Conservation (phyloP, 2,797 vertebrate species). For the Scolopax rusticola region DNA sequence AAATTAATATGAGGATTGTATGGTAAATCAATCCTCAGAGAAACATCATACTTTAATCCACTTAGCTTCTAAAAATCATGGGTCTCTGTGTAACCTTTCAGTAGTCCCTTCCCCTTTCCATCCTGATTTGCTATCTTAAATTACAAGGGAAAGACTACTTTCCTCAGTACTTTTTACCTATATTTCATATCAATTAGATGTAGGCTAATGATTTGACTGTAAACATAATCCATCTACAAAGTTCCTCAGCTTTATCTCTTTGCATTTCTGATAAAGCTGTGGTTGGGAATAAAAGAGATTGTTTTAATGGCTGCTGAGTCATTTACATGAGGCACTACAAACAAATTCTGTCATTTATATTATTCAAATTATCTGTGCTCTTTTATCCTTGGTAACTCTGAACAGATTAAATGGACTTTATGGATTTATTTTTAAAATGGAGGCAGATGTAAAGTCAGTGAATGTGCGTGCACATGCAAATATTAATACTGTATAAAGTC, state of each 20-base stretch:
- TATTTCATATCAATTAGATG: constrained; percentile 20
- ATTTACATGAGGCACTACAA: constrained; percentile 4
- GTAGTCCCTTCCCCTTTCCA: background rate
- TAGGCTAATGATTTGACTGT: constrained; percentile 22
- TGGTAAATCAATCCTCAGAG: background rate
- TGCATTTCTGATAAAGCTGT: constrained; percentile 15
- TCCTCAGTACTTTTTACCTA: background rate
- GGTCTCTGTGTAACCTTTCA: background rate
- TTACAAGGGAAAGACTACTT: background rate
- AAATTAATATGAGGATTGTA: background rate
- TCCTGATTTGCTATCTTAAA: background rate
- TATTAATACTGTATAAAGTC: background rate
- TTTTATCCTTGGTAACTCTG: constrained; percentile 7
- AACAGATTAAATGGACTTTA: constrained; percentile 35
- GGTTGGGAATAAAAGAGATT: background rate
- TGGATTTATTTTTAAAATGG: constrained; percentile 39
- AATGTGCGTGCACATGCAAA: fast-evolving
- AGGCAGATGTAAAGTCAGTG: background rate
- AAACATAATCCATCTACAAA: constrained; percentile 8
- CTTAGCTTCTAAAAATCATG: background rate
- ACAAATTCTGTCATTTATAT: constrained; percentile 3
- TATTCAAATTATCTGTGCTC: constrained; percentile 7
- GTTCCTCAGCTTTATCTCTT: constrained; percentile 13
- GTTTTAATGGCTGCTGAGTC: constrained; percentile 14
- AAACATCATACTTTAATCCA: background rate